Percentiles rank a stretch among this genome's conserved stretches.
Conservation (phyloP, 1,140 invertebrate genomes). For the Hormaphis cornu region DNA sequence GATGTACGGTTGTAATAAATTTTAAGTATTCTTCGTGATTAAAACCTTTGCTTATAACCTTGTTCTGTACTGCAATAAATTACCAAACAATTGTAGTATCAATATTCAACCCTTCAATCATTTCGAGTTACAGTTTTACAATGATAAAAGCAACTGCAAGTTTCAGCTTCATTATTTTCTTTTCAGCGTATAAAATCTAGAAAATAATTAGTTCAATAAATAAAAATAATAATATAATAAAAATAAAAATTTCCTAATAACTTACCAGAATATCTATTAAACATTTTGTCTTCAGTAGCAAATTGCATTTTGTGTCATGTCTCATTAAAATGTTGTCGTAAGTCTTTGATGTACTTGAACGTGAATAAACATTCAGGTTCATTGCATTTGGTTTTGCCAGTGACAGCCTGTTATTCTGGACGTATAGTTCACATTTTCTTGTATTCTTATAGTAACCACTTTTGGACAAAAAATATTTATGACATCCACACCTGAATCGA, state of each 20-base stretch:
- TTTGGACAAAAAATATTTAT: neutral
- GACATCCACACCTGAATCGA: neutral
- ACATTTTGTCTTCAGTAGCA: neutral
- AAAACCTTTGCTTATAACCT: neutral
- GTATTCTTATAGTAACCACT: conserved; percentile 5
- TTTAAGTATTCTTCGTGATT: conserved; percentile 6
- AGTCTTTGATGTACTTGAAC: conserved; percentile 3
- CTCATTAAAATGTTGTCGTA: conserved; percentile 9
- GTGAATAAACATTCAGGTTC: neutral
- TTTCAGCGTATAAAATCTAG: neutral
- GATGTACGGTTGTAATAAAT: conserved; percentile 18
- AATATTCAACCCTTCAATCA: conserved; percentile 2
- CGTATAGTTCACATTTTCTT: neutral
- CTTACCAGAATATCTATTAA: neutral
- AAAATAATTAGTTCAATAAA: neutral
- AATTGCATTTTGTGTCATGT: neutral
- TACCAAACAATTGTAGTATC: conserved; percentile 1
- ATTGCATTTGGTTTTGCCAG: conserved; percentile 9
- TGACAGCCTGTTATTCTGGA: neutral
- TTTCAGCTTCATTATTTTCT: conserved; percentile 2
- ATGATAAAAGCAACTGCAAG: conserved; percentile 5
- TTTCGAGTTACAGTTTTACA: neutral
- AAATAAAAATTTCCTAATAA: neutral
- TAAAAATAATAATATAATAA: too few species aligned
- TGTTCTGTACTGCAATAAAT: neutral